Evolutionary conservation across 2,888 invertebrate genomes (phyloP).

Genomic region (Caenorhabditis sinica): DNA sequence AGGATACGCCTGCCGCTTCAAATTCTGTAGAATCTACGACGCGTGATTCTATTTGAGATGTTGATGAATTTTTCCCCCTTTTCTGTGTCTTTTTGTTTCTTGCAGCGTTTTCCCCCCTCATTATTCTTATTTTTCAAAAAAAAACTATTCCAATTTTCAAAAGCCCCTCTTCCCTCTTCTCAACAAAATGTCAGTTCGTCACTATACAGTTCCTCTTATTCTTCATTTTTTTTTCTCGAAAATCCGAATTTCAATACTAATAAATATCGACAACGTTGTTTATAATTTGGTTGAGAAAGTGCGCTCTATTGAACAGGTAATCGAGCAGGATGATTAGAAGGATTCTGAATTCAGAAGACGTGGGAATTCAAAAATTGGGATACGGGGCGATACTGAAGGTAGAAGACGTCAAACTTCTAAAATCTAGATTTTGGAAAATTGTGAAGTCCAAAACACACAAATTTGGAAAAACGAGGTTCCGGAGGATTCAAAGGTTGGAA

Average conservation of each 20-base stretch:
- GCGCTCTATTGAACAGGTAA: no score
- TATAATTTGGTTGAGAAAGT: no score
- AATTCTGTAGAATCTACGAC: slow-evolving; percentile 81
- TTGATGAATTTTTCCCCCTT: slow-evolving; percentile 11
- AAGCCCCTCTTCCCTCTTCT: not conserved
- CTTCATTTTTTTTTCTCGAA: not conserved
- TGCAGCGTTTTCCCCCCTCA: slow-evolving; percentile 48
- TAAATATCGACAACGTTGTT: slow-evolving; percentile 53
- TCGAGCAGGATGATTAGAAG: no score
- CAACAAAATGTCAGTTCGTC: slow-evolving; percentile 43
- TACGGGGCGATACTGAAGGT: no score
- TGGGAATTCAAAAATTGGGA: no score
- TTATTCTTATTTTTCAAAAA: not conserved
- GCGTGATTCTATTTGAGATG: slow-evolving; percentile 70
- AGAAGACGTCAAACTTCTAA: no score
- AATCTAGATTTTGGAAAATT: no score
- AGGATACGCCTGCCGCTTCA: slow-evolving; percentile 82
- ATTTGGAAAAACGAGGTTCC: no score
- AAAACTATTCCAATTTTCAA: not conserved
- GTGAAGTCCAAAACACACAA: no score
- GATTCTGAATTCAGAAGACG: no score
- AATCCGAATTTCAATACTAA: not conserved
- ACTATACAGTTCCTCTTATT: not conserved
- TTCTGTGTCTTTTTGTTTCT: slow-evolving; percentile 31
- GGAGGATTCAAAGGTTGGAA: no score